A percentile compares a stretch with the other conserved stretches of the same genome.
These are phyloP conservation scores for Scomber japonicus DNA, from an alignment of 2,113 vertebrate genomes.

Conservation along the genomic window DNA sequence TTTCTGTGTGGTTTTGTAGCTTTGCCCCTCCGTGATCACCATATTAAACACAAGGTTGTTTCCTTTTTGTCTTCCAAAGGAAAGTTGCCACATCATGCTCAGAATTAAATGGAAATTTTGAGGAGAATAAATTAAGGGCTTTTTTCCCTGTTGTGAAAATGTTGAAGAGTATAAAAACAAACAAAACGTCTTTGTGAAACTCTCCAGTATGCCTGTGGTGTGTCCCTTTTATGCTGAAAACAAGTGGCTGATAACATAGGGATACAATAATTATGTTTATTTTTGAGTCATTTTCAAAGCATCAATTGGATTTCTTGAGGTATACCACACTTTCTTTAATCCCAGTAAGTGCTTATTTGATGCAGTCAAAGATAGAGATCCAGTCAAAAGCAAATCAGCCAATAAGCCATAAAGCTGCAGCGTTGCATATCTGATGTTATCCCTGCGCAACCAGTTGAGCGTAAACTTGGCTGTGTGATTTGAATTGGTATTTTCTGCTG, in stretches of 20 bases:
- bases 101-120: background rate
- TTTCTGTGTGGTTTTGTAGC: background rate
- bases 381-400: constrained; percentile 58
- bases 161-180: no score
- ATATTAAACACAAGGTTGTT: no score
- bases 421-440: constrained; percentile 65
- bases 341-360: constrained; percentile 56
- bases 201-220: background rate
- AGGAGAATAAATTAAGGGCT: no score
- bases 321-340: constrained; percentile 45
- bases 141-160: no score
- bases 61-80: background rate
- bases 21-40: no score
- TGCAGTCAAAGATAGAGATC: constrained; percentile 47
- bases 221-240: constrained; percentile 3
- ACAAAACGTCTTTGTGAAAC: background rate
- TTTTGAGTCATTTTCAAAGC: constrained; percentile 23
- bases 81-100: background rate
- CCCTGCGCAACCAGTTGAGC: constrained; percentile 74
- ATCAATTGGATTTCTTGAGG: constrained; percentile 8
- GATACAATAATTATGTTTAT: constrained; percentile 16
- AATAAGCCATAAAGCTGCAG: constrained; percentile 50
- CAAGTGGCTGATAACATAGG: constrained; percentile 7
- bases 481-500: constrained; percentile 78
- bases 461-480: constrained; percentile 79